phyloP scores from a whole-genome alignment of 2,888 invertebrate species.

The Empis livida region DNA sequence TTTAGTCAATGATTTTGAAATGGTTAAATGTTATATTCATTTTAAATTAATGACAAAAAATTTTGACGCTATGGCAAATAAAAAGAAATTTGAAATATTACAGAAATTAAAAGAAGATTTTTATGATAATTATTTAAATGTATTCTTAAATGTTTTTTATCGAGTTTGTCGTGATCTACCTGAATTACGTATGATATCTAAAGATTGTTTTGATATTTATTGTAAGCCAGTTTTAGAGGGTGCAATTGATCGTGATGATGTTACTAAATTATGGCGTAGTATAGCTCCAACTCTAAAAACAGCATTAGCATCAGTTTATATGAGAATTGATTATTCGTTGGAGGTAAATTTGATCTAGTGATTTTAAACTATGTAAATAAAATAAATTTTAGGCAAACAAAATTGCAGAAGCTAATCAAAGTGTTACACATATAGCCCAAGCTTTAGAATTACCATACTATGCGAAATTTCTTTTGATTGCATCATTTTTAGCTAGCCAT shows the following conservation, averaged over 20 bases:
- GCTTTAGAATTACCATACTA: constrained; percentile 75
- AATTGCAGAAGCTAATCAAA: constrained; percentile 15
- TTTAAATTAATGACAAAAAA: constrained; percentile 32
- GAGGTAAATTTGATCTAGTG: neutral
- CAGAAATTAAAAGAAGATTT: constrained; percentile 35
- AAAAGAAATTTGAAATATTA: constrained; percentile 16
- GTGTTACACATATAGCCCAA: constrained; percentile 44
- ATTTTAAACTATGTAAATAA: neutral
- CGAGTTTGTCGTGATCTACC: constrained; percentile 72
- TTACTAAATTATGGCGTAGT: constrained; percentile 63
- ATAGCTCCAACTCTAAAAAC: constrained; percentile 61
- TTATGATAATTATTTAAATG: constrained; percentile 66
- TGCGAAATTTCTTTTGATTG: constrained; percentile 78
- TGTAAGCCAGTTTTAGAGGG: constrained; percentile 62
- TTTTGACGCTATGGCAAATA: neutral
- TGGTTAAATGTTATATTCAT: constrained; percentile 17
- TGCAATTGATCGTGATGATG: constrained; percentile 48
- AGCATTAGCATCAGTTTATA: constrained; percentile 64
- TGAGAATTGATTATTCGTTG: constrained; percentile 44
- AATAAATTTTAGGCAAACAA: constrained; percentile 2
- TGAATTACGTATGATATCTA: constrained; percentile 71
- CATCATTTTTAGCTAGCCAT: constrained; percentile 85
- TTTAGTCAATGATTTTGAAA: constrained; percentile 32
- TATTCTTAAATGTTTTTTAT: constrained; percentile 74
- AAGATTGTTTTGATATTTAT: constrained; percentile 60